These are phyloP conservation scores for Nesogale talazaci DNA, from an alignment of 2,113 vertebrate genomes.

Conservation along the genomic window DNA sequence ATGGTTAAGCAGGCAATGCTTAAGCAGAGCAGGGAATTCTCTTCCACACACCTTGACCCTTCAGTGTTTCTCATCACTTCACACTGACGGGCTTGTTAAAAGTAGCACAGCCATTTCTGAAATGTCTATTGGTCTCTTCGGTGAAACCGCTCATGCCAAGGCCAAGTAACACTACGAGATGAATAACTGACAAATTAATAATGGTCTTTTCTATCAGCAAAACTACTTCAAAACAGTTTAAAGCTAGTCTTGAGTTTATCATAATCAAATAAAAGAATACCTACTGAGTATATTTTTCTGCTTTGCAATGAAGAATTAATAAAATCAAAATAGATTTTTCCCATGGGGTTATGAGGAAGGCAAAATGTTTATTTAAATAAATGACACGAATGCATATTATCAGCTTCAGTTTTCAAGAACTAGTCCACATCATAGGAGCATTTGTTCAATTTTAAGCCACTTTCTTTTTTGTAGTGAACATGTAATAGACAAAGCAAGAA, in stretches of 20 bases:
- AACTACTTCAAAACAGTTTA: not conserved
- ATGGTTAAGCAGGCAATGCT: slow-evolving; percentile 40
- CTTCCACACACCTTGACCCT: not conserved
- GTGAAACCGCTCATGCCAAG: not conserved
- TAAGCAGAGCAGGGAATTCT: slow-evolving; percentile 31
- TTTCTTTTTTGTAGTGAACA: slow-evolving; percentile 12
- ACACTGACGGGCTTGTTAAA: not conserved
- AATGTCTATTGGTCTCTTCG: not conserved
- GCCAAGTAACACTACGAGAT: not conserved
- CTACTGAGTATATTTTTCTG: slow-evolving; percentile 1
- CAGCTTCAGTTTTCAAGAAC: not conserved
- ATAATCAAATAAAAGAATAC: not conserved
- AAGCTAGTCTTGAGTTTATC: not conserved
- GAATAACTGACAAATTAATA: slow-evolving; percentile 23
- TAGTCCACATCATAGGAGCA: not conserved
- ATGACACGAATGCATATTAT: not conserved
- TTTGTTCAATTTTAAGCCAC: no score
- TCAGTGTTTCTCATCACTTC: not conserved
- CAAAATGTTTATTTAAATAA: not conserved
- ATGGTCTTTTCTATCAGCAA: not conserved
- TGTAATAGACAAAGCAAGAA: not conserved
- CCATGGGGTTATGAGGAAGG: not conserved
- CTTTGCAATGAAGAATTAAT: not conserved
- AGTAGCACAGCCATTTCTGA: not conserved
- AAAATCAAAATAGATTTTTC: not conserved